Base-by-base conservation (phyloP, 2,797 vertebrate species). In the Dryobates pubescens region DNA sequence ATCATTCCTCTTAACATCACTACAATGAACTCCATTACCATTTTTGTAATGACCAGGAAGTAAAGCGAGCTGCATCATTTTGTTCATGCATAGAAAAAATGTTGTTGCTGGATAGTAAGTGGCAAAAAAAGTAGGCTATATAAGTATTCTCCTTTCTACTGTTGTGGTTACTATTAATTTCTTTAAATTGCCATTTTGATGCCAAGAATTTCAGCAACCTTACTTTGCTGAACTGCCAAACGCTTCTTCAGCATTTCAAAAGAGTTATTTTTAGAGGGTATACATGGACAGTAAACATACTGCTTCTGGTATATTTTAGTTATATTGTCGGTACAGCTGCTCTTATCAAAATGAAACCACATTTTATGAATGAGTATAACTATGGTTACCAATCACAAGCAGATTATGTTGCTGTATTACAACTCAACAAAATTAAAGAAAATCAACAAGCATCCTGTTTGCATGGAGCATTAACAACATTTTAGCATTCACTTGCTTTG, bases 331-430 rank as follows among this genome's bases (percentile, higher is more conserved):
- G 54, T 95, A 93, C 93, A 94, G 92, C 91, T 94, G 93, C 91
- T 93, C 85, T 90, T 96, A 93, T 86, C 56, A 94, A 95, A 95
- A 95, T 88, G 71, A 88, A 96, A 96, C 26, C 54, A 91, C 88
- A 90, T 95, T 94, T 94, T 95, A 89, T 96, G 94, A 96, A 96
- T 94, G 73, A 95, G 70, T 96, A 92, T 72, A 96, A 94, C 38
- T 45, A 71, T 62, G 86, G 93, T 65, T 91, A 93, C 67, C 68
- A 89, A 77, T 64, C 89, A 92, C 80, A 96, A 92, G 94, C 84
- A 95, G 88, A 91, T 82, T 88, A 73, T 86, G 58, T 89, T 95
- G 93, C 51, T 49, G 61, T 82, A 90, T 76, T 82, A 77, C 45
- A 96, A 82, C 65, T 92, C 91, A 87, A 92, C 71, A 91, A 96